phyloP scores from a whole-genome alignment of 2,888 invertebrate species.

The Eupithecia abbreviata region DNA sequence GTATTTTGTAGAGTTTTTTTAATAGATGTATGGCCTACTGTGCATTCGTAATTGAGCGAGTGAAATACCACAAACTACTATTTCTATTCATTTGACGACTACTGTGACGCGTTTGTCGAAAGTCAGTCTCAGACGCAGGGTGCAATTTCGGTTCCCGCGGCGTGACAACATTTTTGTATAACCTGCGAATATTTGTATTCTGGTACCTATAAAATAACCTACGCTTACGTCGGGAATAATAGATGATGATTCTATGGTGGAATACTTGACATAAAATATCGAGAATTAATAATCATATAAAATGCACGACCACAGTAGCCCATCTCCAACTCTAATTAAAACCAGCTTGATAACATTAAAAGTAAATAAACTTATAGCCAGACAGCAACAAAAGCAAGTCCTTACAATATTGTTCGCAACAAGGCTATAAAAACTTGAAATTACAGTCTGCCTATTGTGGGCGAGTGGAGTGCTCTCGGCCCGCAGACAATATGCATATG shows the following conservation, averaged over 20 bases:
- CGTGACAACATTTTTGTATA: not conserved
- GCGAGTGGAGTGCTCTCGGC: slow-evolving; percentile 62
- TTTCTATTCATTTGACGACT: not conserved
- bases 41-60: not conserved
- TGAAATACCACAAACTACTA: not conserved
- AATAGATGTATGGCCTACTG: not conserved
- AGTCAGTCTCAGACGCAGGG: not conserved
- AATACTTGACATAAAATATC: too few relatives aligned
- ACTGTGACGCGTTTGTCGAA: not conserved
- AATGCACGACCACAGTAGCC: not conserved
- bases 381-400: slow-evolving; percentile 30
- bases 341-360: not conserved
- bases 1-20: not conserved
- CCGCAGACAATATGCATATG: slow-evolving; percentile 75
- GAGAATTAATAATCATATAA: not conserved
- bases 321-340: not conserved
- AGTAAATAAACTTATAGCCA: slow-evolving; percentile 10
- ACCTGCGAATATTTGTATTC: not conserved
- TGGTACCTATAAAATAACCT: not conserved
- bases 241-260: too few relatives aligned
- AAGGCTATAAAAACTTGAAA: slow-evolving; percentile 62
- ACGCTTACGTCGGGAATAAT: not conserved
- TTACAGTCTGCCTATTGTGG: slow-evolving; percentile 69
- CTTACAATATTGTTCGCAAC: slow-evolving; percentile 45
- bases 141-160: not conserved